Percentiles rank a stretch among this genome's conserved stretches.
These are phyloP conservation scores for Amphimedon queenslandica DNA, from an alignment of 37 sponge, comb jelly and placozoan genomes.

Conservation along the genomic window DNA sequence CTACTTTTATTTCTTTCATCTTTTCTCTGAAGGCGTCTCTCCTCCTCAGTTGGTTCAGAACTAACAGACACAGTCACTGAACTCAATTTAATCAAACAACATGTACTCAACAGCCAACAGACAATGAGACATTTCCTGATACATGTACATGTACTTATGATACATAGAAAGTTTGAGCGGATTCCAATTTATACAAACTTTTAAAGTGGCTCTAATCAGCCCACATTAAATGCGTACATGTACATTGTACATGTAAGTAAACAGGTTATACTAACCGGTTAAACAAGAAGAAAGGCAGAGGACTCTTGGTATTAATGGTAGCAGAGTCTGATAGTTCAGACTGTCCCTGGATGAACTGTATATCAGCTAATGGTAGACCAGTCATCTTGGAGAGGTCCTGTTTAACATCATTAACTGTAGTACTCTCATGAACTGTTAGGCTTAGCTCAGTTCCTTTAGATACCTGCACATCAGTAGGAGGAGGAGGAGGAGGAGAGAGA, in stretches of 20 bases:
- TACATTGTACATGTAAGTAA: too few relatives aligned
- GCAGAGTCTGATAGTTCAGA: slow-evolving; percentile 36
- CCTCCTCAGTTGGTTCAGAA: slow-evolving; percentile 59
- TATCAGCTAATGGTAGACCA: slow-evolving; percentile 30
- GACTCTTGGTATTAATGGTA: slow-evolving; percentile 21
- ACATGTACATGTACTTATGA: too few relatives aligned
- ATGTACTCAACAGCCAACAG: too few relatives aligned
- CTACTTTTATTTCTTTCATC: slow-evolving; percentile 34
- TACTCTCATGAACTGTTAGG: slow-evolving; percentile 12
- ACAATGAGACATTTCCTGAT: too few relatives aligned
- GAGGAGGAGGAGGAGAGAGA: slow-evolving; percentile 14
- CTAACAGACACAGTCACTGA: not conserved
- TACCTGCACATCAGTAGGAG: too few relatives aligned
- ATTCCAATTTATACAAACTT: too few relatives aligned
- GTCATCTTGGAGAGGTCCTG: slow-evolving; percentile 33
- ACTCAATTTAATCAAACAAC: not conserved
- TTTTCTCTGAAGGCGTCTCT: slow-evolving; percentile 34
- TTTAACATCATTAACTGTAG: slow-evolving; percentile 39
- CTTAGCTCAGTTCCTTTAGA: slow-evolving; percentile 60
- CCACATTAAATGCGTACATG: too few relatives aligned
- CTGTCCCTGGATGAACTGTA: slow-evolving; percentile 52
- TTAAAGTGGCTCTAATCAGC: too few relatives aligned
- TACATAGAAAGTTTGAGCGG: too few relatives aligned
- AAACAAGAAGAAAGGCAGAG: slow-evolving; percentile 72
- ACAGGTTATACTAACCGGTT: slow-evolving; percentile 15